Evolutionary conservation across 2,113 vertebrate species (phyloP), one percentile per base, ranked within the genome.

Genomic region (Panurus biarmicus): DNA sequence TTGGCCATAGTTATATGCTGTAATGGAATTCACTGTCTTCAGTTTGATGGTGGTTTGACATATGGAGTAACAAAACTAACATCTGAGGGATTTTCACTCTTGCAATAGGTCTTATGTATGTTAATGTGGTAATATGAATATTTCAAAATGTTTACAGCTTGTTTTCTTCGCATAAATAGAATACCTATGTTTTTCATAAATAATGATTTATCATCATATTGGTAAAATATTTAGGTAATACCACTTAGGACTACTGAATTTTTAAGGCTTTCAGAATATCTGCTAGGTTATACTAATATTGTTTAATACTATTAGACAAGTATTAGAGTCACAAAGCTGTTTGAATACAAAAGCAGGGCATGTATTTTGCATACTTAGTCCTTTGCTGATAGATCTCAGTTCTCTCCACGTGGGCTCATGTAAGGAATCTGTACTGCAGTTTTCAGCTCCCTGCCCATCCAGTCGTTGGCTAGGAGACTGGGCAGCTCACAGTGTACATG

Each of bases 1-100:
- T 11, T 64, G 22, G 10, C 19, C 75, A 29, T 83, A 97, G 95
- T 96, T 85, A 67, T 93, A 90, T 97, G 97, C 92, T 97, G 62
- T 13, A 88, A 97, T 22, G 92, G 95, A 83, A 90, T 50, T 54
- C 94, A 96, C 40, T 96, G 94, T 75, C 90, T 97, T 76, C 86
- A 4, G 2, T 97, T 95, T 5, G 84, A 97, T 35, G 69, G 38
- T 70, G 97, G 92, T 92, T 65, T 89, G 85, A 69, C 36, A 40
- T 96, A 91, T 7, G 95, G 95, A 89, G 87, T 93, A 33, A 96
- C 38, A 45, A 31, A 57, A 3, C 54, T 36, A 62, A 42, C 1
- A 9, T 25, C 21, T 69, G 53, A 64, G 38, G 44, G 14, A 53
- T 91, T 42, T 87, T 45, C 57, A 57, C 15, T 71, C 31, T 35